A percentile compares a stretch with the other conserved stretches of the same genome.
These are phyloP conservation scores for Teinopalpus imperialis DNA, from an alignment of 2,888 invertebrate species.

Conservation along the genomic window DNA sequence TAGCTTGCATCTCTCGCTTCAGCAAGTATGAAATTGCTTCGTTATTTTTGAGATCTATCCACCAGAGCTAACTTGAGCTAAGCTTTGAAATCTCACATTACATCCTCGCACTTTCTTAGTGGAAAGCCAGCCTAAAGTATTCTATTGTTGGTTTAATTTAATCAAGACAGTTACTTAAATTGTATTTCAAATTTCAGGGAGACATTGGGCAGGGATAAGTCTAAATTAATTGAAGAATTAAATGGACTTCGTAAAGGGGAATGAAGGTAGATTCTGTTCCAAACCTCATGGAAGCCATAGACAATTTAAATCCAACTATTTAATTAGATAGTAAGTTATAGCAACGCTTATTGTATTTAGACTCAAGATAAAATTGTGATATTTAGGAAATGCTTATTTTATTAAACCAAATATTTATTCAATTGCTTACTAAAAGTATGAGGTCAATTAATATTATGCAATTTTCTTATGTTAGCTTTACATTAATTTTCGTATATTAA, in stretches of 20 bases:
- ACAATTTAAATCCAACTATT: conserved; percentile 66
- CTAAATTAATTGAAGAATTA: conserved; percentile 82
- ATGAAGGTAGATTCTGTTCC: conserved; percentile 83
- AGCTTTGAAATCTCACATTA: no score
- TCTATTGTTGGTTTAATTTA: no score
- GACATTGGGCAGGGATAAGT: conserved; percentile 83
- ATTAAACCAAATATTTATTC: conserved; percentile 10
- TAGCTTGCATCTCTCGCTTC: no score
- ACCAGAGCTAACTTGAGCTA: no score
- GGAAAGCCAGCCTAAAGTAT: no score
- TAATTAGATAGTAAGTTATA: conserved; percentile 21
- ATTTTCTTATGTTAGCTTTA: conserved; percentile 6
- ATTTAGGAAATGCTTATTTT: conserved; percentile 18
- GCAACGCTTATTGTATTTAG: not conserved
- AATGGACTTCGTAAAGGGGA: conserved; percentile 84
- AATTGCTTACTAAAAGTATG: not conserved
- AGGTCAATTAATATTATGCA: conserved; percentile 12
- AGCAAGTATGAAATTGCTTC: no score
- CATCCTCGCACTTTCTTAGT: no score
- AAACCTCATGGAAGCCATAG: conserved; percentile 85
- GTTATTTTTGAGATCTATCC: no score
- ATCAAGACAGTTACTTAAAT: no score
- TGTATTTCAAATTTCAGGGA: no score
- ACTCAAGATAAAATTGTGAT: conserved; percentile 20
- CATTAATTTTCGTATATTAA: conserved; percentile 4